Evolutionary conservation across 2,797 vertebrate species (phyloP), one percentile per base, ranked within the genome.

Genomic region (Setipinna tenuifilis): DNA sequence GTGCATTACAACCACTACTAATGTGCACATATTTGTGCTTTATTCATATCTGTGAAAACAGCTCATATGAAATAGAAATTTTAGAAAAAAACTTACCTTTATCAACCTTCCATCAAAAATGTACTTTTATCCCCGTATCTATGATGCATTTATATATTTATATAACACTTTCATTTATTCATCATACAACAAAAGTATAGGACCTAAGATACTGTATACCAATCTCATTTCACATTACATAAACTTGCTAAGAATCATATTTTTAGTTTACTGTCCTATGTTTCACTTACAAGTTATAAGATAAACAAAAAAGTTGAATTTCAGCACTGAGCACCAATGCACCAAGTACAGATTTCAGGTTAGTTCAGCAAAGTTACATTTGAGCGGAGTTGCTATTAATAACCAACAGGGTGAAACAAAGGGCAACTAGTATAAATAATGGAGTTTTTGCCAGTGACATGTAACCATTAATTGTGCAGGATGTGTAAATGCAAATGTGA

Each of bases 401-500:
- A 78, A 78, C 31, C 31, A 78, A 78, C 68, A 41, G 68, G 68
- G 71, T 44, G 35, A 44, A 41, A 78, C 31, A 78, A 78, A 78
- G 19, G 71, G 31, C 35, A 78, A 9, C 16, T 78, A 9, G 71
- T 41, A 78, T 78, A 78, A 78, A 78, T 78, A 78, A 78, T 78
- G 71, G 17, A 78, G 44, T 44, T 16, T 21, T 78, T 44, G 71
- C 71, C 19, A 6, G 71, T 78, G 31, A 78, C 71, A 78, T 78
- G 71, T 44, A 44, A 41, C 31, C 71, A 78, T 78, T 44, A 78
- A 78, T 78, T 78, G 71, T 41, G 71, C 31, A 78, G 41, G 71
- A 78, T 78, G 71, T 78, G 35, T n/a, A 44, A 78, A 78, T 78
- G 41, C 41, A 78, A 78, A 78, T 78, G 35, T 78, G 35, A 78